phyloP scores from a whole-genome alignment of 1,140 invertebrate species.

The Anastatus disparis region DNA sequence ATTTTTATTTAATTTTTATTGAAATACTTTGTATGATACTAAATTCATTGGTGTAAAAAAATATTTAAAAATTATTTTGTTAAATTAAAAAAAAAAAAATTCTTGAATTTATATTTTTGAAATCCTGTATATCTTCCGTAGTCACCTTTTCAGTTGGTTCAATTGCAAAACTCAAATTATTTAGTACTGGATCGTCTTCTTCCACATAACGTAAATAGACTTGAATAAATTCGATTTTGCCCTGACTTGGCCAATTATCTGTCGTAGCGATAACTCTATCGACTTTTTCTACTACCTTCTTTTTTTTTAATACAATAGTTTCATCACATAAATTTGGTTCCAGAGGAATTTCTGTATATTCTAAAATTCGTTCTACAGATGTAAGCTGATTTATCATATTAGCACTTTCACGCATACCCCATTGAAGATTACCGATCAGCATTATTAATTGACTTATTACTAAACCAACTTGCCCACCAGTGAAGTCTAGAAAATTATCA shows the following conservation, averaged over 20 bases:
- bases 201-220: constrained; percentile 69
- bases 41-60: no score
- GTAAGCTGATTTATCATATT: constrained; percentile 86
- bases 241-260: constrained; percentile 77
- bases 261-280: constrained; percentile 52
- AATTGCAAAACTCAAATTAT: constrained; percentile 68
- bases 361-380: constrained; percentile 81
- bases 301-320: constrained; percentile 63
- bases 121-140: no score
- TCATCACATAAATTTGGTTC: constrained; percentile 68
- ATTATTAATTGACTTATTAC: constrained; percentile 70
- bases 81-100: background rate
- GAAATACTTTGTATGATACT: no score
- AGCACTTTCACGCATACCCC: constrained; percentile 77
- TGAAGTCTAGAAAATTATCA: constrained; percentile 26
- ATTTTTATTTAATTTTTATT: no score
- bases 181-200: constrained; percentile 69
- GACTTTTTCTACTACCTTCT: constrained; percentile 25
- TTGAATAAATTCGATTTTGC: constrained; percentile 71
- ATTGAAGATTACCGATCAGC: constrained; percentile 76
- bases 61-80: background rate
- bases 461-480: constrained; percentile 69
- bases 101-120: no score
- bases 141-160: constrained; percentile 66
- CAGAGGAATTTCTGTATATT: constrained; percentile 75